Evolutionary conservation across 1,140 invertebrate species (phyloP).

Genomic region (Pseudobourletiella spinata): DNA sequence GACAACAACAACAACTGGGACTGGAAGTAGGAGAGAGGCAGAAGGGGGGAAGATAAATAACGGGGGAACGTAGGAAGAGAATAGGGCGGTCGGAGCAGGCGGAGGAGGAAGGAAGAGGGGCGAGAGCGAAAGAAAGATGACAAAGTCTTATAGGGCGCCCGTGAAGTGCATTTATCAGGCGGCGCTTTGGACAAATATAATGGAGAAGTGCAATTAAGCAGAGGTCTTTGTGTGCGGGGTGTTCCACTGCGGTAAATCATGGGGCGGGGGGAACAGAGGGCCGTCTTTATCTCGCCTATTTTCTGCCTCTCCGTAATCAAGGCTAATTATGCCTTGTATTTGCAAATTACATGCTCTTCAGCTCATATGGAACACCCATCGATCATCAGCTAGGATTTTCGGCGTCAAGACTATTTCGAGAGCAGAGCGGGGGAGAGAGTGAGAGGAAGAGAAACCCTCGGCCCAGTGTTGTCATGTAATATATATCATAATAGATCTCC

Average conservation of each 20-base stretch:
- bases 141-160: not conserved
- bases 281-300: constrained; percentile 24
- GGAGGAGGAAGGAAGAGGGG: constrained; percentile 1
- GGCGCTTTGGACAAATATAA: constrained; percentile 31
- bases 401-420: constrained; percentile 7
- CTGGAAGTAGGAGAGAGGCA: too few species aligned
- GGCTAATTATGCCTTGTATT: constrained; percentile 39
- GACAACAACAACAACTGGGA: too few species aligned
- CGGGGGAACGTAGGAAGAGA: too few species aligned
- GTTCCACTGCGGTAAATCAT: constrained; percentile 26
- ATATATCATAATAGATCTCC: too few species aligned
- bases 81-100: not conserved
- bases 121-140: constrained; percentile 2
- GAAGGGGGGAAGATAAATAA: too few species aligned
- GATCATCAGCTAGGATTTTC: constrained; percentile 31
- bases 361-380: constrained; percentile 38
- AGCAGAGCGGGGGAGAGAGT: not conserved
- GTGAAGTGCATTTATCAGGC: constrained; percentile 31
- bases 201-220: constrained; percentile 34
- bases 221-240: constrained; percentile 23
- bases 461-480: constrained; percentile 13
- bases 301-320: constrained; percentile 33
- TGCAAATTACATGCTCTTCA: constrained; percentile 40
- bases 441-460: constrained; percentile 5
- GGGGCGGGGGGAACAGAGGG: constrained; percentile 2